These are phyloP conservation scores for Punctoribates punctum DNA, from an alignment of 2,888 invertebrate genomes.

Conservation along the genomic window DNA sequence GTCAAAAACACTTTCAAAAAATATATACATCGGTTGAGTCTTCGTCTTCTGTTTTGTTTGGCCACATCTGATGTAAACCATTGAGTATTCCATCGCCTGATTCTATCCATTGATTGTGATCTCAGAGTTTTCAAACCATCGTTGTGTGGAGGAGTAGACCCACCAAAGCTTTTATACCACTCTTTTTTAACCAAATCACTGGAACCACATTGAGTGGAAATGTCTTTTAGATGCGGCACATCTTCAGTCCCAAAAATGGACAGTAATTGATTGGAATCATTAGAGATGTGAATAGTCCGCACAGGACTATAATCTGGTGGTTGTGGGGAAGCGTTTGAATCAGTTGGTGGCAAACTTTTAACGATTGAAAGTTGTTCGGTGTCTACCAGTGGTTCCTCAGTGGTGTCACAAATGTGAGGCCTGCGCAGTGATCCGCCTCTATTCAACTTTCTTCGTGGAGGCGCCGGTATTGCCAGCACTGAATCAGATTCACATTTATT, in stretches of 20 bases:
- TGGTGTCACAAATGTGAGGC: background rate
- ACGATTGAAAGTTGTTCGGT: background rate
- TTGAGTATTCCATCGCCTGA: background rate
- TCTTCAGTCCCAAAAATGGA: no score
- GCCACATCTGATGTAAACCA: slow-evolving; percentile 9
- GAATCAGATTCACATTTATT: background rate
- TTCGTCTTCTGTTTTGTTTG: background rate
- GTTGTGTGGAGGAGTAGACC: background rate
- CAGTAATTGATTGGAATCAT: no score
- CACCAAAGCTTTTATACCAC: background rate
- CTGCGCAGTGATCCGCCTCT: background rate
- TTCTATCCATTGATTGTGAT: slow-evolving; percentile 1
- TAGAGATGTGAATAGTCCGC: no score
- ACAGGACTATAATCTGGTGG: no score
- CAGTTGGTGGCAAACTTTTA: background rate
- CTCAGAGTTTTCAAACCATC: background rate
- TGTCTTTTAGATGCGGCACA: background rate
- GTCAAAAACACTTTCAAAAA: slow-evolving; percentile 50
- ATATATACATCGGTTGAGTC: slow-evolving; percentile 32
- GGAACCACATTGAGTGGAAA: background rate
- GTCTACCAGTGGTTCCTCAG: background rate
- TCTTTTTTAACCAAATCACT: background rate
- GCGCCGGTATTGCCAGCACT: background rate
- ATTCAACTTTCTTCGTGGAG: slow-evolving; percentile 15
- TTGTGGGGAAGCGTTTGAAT: no score